Evolutionary conservation across 2,113 vertebrate species (phyloP).

Genomic region (Bettongia penicillata): DNA sequence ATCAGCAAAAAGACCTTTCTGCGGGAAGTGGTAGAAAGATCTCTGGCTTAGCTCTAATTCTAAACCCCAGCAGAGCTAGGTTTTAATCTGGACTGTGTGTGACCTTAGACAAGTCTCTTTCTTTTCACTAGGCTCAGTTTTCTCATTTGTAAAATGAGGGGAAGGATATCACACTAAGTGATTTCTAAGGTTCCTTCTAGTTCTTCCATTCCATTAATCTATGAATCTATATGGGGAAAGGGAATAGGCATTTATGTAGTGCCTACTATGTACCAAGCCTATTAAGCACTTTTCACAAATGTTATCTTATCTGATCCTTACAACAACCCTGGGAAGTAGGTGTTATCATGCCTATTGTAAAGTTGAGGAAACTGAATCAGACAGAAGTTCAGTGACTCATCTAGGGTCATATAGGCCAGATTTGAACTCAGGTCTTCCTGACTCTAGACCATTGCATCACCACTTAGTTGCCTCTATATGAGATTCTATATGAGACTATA

Average conservation of each 20-base stretch:
- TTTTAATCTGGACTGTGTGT: neutral
- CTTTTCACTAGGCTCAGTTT: neutral
- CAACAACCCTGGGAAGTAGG: neutral
- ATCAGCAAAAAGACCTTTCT: neutral
- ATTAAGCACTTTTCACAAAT: neutral
- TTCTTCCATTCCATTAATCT: neutral
- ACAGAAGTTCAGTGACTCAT: neutral
- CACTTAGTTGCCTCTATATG: neutral
- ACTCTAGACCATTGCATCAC: neutral
- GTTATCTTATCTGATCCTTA: neutral
- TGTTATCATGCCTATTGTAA: neutral
- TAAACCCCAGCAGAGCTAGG: neutral
- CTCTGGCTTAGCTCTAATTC: neutral
- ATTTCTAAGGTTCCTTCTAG: neutral
- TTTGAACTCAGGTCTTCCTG: neutral
- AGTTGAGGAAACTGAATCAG: neutral
- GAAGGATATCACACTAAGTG: accelerated
- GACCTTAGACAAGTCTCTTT: neutral
- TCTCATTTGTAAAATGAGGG: neutral
- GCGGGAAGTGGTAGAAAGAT: neutral
- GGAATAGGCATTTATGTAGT: neutral
- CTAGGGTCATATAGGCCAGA: neutral
- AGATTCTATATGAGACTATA: neutral
- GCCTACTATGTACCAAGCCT: neutral
- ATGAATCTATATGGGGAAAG: accelerated